Conservation (phyloP, 2,797 vertebrate genomes). For the Rhinella marina region DNA sequence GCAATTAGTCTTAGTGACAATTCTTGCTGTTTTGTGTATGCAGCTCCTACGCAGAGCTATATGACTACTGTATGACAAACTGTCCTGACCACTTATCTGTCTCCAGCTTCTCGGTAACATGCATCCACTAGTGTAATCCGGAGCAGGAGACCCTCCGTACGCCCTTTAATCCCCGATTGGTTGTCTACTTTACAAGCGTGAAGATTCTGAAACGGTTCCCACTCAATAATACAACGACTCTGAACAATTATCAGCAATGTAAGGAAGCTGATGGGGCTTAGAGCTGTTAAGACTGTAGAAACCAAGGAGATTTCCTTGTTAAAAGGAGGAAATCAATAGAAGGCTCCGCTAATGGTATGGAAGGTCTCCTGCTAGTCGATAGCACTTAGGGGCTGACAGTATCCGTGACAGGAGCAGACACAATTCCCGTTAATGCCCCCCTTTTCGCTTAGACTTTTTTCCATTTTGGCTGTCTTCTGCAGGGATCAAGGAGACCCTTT, state of each 20-base stretch:
- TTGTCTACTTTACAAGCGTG: not conserved
- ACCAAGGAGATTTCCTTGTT: constrained; percentile 65
- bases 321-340: constrained; percentile 70
- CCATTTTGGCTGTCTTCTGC: not conserved
- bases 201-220: not conserved
- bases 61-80: too few relatives aligned
- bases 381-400: constrained; percentile 71
- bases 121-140: not conserved
- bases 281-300: constrained; percentile 62
- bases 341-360: constrained; percentile 64
- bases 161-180: not conserved
- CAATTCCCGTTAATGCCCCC: constrained; percentile 63
- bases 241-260: not conserved
- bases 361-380: constrained; percentile 66
- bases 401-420: constrained; percentile 67
- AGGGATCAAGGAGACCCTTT: not conserved
- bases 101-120: too few relatives aligned
- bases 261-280: not conserved
- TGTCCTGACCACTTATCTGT: too few relatives aligned
- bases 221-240: constrained; percentile 46
- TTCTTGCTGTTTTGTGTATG: too few relatives aligned
- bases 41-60: too few relatives aligned
- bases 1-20: too few relatives aligned
- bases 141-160: not conserved
- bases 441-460: constrained; percentile 48